Evolutionary conservation across 2,113 vertebrate genomes (phyloP), one percentile per base, ranked within the genome.

Genomic region (Notiomystis cincta): DNA sequence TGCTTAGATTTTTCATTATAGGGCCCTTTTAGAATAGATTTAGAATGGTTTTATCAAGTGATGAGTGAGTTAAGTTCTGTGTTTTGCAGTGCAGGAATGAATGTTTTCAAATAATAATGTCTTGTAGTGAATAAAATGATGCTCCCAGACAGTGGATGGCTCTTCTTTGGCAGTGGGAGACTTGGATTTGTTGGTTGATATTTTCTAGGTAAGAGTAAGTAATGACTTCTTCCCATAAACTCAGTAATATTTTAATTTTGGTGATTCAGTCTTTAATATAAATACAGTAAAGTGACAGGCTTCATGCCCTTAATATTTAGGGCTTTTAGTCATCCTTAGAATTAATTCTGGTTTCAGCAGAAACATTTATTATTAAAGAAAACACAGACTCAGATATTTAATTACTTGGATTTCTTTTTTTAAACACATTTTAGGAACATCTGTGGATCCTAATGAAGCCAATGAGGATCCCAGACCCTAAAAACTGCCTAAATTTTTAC

Each of bases 161-260:
- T 19, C 3, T 64, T 64, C 54, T 70, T 65, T 42, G 88, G 13
- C 37, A 80, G 51, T 3, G 0, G 31, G 47, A 88, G 67, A 35
- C 3, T 37, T 90, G 64, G 28, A 30, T 90, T 83, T 81, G 35
- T 70, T 79, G 33, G 61, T 19, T 86, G 58, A 0, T 90, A 30
- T 56, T 93, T 92, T 77, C 72, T 95, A 84, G 92, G 82, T 93
- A 81, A 95, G 37, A 82, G 38, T 82, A 95, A 87, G 64, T 78
- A 87, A 76, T 77, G 56, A 31, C 37, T 90, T 93, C 72, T 91
- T 90, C 90, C 40, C 86, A 44, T 92, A 78, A 93, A 57, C 53
- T 84, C 65, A 13, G 70, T 83, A 86, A 91, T 80, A 62, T 95
- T 86, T 90, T 69, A 64, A 90, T 90, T 92, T 92, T 67, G 76